A percentile compares a stretch with the other conserved stretches of the same genome.
Evolutionary conservation across 2,888 invertebrate species (phyloP).

Genomic region (Polyploca ridens): DNA sequence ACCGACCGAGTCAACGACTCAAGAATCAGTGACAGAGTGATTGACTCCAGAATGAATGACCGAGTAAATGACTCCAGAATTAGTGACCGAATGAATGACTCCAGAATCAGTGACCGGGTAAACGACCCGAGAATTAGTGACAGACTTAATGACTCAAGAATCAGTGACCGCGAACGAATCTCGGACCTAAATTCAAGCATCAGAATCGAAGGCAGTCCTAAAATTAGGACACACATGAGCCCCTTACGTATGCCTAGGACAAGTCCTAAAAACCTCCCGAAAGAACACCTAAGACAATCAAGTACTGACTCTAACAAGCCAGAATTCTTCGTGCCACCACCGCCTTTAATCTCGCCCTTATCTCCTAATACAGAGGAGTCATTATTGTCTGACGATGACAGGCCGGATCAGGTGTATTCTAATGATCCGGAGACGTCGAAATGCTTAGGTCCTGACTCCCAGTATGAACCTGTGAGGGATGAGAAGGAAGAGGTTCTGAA

Average conservation of each 20-base stretch:
- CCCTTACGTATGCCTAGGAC: constrained; percentile 54
- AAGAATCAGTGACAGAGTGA: constrained; percentile 37
- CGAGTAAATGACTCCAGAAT: constrained; percentile 31
- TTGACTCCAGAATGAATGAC: constrained; percentile 32
- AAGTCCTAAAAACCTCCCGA: constrained; percentile 56
- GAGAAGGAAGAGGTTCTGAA: constrained; percentile 67
- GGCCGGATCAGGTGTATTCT: constrained; percentile 60
- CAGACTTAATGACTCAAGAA: constrained; percentile 30
- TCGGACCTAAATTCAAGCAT: constrained; percentile 69
- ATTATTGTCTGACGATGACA: constrained; percentile 70
- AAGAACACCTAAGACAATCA: constrained; percentile 62
- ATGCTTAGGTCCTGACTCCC: constrained; percentile 72
- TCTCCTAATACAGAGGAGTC: constrained; percentile 78
- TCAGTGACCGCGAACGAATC: constrained; percentile 50
- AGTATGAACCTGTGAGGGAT: constrained; percentile 74
- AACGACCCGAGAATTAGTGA: constrained; percentile 23
- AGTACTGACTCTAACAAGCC: constrained; percentile 59
- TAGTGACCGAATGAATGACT: constrained; percentile 34
- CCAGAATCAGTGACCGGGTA: constrained; percentile 26
- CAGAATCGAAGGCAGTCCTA: constrained; percentile 71
- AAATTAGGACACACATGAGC: constrained; percentile 64
- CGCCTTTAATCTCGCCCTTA: constrained; percentile 63
- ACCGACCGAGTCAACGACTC: constrained; percentile 38
- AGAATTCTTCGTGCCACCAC: constrained; percentile 64
- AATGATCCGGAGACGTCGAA: constrained; percentile 70